Conservation (phyloP, 2,888 invertebrate species). For the Priocnemis perturbator region DNA sequence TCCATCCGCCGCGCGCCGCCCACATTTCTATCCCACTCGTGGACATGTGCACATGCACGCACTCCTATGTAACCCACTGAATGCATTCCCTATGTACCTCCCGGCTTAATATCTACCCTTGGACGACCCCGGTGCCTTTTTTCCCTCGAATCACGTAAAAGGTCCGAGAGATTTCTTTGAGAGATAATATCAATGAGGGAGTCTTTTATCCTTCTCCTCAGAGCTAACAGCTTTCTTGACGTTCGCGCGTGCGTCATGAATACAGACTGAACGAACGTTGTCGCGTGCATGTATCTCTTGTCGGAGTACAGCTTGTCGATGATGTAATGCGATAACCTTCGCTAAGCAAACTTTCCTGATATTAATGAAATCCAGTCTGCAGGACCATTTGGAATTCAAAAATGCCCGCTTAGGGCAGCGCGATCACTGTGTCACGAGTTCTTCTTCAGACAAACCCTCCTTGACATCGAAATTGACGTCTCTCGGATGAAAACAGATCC, state of each 20-base stretch:
- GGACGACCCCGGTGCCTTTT: constrained; percentile 23
- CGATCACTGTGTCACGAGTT: no score
- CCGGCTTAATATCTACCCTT: constrained; percentile 18
- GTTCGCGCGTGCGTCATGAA: constrained; percentile 18
- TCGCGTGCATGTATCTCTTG: neutral
- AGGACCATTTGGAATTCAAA: no score
- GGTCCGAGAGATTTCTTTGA: constrained; percentile 33
- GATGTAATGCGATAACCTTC: neutral
- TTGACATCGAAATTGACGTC: no score
- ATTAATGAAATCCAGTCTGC: constrained; percentile 1
- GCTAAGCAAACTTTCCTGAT: neutral
- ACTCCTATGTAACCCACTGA: neutral
- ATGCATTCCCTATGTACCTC: constrained; percentile 13
- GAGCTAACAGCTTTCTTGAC: constrained; percentile 11
- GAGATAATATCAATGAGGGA: constrained; percentile 46
- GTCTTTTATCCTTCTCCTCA: constrained; percentile 28
- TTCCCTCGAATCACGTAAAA: constrained; percentile 34
- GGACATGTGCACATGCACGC: constrained; percentile 2
- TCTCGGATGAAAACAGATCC: no score
- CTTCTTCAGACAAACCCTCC: no score
- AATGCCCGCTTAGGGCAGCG: no score
- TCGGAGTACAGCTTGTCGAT: neutral
- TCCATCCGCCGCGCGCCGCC: neutral
- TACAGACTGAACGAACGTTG: constrained; percentile 22
- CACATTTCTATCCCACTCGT: constrained; percentile 13